phyloP scores from a whole-genome alignment of 2,113 vertebrate genomes.

The Oophaga pumilio region DNA sequence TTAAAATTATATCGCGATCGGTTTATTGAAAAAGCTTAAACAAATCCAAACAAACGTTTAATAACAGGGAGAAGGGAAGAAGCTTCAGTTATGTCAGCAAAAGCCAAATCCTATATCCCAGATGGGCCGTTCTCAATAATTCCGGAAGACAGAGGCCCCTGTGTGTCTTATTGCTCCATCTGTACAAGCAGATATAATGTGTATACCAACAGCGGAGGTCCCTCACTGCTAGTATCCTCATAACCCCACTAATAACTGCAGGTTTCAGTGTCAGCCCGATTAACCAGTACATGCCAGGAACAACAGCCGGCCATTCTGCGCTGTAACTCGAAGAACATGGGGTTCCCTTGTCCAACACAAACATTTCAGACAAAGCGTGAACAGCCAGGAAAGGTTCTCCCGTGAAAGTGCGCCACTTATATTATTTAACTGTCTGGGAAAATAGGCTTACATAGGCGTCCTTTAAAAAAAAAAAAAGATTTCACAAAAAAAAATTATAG shows the following conservation, averaged over 20 bases:
- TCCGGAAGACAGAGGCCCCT: constrained; percentile 26
- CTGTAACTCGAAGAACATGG: constrained; percentile 6
- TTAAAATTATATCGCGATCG: neutral
- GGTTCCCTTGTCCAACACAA: constrained; percentile 17
- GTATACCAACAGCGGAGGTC: constrained; percentile 35
- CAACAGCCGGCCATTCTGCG: neutral
- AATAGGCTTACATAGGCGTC: neutral
- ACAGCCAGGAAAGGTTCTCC: constrained; percentile 5
- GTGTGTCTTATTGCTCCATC: constrained; percentile 27
- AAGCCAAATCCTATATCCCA: constrained; percentile 17
- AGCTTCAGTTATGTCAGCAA: constrained; percentile 6
- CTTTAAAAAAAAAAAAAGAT: neutral
- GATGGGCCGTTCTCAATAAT: constrained; percentile 20
- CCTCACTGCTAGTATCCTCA: neutral
- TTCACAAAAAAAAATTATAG: neutral
- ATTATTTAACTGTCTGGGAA: neutral
- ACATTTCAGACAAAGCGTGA: neutral
- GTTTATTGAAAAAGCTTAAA: neutral
- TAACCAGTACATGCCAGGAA: constrained; percentile 20
- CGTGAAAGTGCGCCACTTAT: neutral
- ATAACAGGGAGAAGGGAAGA: constrained; percentile 24
- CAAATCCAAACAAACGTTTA: constrained; percentile 15
- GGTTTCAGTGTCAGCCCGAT: neutral
- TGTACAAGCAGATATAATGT: constrained; percentile 33
- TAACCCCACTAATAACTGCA: neutral